Evolutionary conservation across 2,888 invertebrate species (phyloP).

Genomic region (Margaritifera margaritifera): DNA sequence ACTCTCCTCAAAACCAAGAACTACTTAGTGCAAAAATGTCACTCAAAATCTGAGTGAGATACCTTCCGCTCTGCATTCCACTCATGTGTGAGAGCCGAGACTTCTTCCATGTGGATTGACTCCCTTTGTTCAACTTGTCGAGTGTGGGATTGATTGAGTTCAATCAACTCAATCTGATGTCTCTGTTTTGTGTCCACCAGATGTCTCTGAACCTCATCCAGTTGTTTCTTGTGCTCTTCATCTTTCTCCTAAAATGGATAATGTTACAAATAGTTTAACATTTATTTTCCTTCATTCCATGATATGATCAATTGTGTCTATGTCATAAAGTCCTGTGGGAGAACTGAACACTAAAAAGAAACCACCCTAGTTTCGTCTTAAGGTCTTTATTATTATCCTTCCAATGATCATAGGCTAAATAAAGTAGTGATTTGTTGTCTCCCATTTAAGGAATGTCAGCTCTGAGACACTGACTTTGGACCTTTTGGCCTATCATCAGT

Average conservation of each 20-base stretch:
- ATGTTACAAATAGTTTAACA: neutral
- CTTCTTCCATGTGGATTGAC: conserved; percentile 52
- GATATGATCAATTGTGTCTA: neutral
- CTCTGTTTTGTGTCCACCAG: conserved; percentile 45
- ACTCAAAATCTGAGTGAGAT: neutral
- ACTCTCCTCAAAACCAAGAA: too few relatives aligned
- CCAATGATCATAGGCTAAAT: too few relatives aligned
- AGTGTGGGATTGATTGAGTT: conserved; percentile 39
- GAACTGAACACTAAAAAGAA: neutral
- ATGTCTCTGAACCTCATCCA: conserved; percentile 45
- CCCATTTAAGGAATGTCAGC: too few relatives aligned
- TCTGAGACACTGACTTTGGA: too few relatives aligned
- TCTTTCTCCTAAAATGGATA: conserved; percentile 47
- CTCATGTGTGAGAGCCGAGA: conserved; percentile 53
- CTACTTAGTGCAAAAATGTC: too few relatives aligned
- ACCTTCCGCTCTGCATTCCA: conserved; percentile 64
- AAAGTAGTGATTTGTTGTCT: too few relatives aligned
- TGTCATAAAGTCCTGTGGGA: neutral
- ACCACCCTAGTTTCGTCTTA: too few relatives aligned
- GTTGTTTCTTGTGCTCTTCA: conserved; percentile 36
- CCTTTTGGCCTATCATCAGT: too few relatives aligned
- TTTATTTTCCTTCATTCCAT: neutral
- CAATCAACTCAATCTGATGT: conserved; percentile 54
- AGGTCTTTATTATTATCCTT: too few relatives aligned
- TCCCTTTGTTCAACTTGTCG: conserved; percentile 41